Evolutionary conservation across 1,140 invertebrate genomes (phyloP).

Genomic region (Sitobion miscanthi): DNA sequence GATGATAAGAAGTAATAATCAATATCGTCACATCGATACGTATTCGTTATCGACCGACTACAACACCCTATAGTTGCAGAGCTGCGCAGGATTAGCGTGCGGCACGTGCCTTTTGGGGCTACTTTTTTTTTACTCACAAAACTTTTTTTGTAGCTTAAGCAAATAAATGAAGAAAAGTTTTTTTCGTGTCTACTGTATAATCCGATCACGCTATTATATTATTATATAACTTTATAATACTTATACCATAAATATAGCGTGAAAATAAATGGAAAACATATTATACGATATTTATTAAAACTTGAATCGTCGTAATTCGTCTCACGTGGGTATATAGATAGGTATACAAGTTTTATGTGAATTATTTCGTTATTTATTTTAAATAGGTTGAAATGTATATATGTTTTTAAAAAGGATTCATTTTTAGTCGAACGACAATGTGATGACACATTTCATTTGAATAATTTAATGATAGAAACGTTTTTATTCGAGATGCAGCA

Average conservation of each 20-base stretch:
- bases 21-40: too few species aligned
- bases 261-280: not conserved
- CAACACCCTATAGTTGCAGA: too few species aligned
- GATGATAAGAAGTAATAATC: too few species aligned
- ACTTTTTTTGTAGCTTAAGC: not conserved
- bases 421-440: not conserved
- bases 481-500: too few species aligned
- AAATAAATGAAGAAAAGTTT: not conserved
- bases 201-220: not conserved
- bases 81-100: too few species aligned
- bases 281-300: not conserved
- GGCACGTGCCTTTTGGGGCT: not conserved
- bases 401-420: not conserved
- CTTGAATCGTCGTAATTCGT: not conserved
- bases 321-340: too few species aligned
- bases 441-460: not conserved
- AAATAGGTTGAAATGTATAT: not conserved
- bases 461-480: not conserved
- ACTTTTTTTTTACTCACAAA: not conserved
- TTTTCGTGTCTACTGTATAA: not conserved
- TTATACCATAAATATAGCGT: not conserved
- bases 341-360: not conserved
- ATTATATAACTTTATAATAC: not conserved
- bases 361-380: not conserved
- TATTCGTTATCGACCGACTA: too few species aligned